Base-by-base conservation (phyloP, 2,888 invertebrate species). In the Escarpia spicata region DNA sequence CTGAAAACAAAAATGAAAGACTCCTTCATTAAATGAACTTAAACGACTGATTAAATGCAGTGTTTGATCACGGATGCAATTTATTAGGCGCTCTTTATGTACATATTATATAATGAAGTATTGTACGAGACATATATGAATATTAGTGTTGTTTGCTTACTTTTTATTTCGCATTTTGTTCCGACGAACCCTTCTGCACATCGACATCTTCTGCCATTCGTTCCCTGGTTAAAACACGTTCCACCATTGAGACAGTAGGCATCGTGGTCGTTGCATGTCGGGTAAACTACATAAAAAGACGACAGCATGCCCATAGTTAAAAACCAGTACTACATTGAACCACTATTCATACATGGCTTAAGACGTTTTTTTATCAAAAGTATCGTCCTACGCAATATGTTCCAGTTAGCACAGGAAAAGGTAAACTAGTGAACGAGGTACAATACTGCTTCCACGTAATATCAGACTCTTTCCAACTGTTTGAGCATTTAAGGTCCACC, bases 151-250 rank as follows among this genome's bases (percentile, higher is more conserved):
- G 60, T 75, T 8, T 26, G 45, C 91, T 6, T 52, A 91, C 91
- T 45, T 45, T 37, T 43, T 26, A 45, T 45, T 91, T 91, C 45
- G n/a, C 91, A 91, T 3, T 91, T 12, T 45, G 44, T 45, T 12
- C 91, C 96, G 92, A 94, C 95, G 94, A 95, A 96, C 90, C 96
- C 96, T 6, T 98, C 97, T 0, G 98, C 97, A 95, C 99, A 99
- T 94, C 98, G 98, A 95, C 99, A 99, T 94, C 98, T 97, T 95
- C 98, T 99, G n/a, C 98, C 98, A 45, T 1, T 52, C 97, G 99
- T 99, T 0, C 98, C 98, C 93, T 98, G 97, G 96, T 99, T 99
- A 89, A 95, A 95, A 96, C 99, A 99, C 90, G 97, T 98, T 43
- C 99, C 99, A 0, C 98, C 98, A 95, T 99, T 99, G 43, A 43